These are phyloP conservation scores for Tetraneura akinire DNA, from an alignment of 1,140 invertebrate species.

Conservation along the genomic window DNA sequence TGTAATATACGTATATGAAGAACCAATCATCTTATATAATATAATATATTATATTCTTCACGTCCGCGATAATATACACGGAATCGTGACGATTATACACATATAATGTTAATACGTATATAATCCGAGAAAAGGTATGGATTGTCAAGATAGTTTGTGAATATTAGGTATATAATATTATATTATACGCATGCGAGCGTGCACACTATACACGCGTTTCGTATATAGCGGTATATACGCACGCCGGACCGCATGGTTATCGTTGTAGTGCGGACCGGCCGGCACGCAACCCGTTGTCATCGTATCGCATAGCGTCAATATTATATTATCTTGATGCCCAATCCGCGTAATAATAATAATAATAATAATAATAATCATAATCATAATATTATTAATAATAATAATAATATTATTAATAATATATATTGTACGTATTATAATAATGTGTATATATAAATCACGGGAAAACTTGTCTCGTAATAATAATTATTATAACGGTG, in stretches of 20 bases:
- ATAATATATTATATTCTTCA: background rate
- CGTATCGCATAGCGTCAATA: background rate
- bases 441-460: background rate
- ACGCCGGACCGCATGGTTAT: constrained; percentile 35
- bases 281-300: constrained; percentile 32
- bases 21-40: background rate
- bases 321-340: background rate
- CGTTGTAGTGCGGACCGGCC: background rate
- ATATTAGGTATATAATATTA: background rate
- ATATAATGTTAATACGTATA: background rate
- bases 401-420: no score
- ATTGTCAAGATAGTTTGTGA: constrained; percentile 23
- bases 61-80: background rate
- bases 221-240: constrained; percentile 14
- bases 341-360: no score
- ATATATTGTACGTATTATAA: no score
- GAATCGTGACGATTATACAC: constrained; percentile 12
- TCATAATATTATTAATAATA: no score
- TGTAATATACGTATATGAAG: background rate
- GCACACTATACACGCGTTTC: constrained; percentile 1
- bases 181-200: background rate
- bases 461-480: background rate
- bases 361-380: no score
- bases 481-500: no score
- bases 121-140: background rate